Conservation (phyloP, 2,113 vertebrate genomes). For the Engystomops pustulosus region DNA sequence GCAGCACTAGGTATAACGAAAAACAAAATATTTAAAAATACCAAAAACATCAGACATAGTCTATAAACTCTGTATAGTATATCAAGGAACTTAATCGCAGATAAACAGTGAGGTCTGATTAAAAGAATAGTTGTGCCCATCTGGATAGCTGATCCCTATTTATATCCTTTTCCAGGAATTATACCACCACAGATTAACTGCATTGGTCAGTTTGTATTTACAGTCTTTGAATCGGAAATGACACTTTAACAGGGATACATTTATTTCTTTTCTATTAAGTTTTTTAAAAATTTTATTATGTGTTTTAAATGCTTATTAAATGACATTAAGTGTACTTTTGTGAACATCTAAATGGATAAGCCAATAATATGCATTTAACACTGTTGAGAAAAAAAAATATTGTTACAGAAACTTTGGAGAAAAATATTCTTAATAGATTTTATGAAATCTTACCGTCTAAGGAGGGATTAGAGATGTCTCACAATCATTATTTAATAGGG, state of each 20-base stretch:
- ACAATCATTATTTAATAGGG: slow-evolving; percentile 9
- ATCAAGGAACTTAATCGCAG: neutral
- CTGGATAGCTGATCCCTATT: neutral
- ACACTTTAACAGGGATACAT: no score
- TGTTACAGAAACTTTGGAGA: neutral
- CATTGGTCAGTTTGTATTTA: neutral
- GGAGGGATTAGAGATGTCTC: slow-evolving; percentile 12
- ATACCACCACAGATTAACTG: neutral
- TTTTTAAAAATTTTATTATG: neutral
- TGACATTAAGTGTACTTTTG: neutral
- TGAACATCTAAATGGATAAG: neutral
- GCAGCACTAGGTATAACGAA: no score
- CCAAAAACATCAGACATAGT: no score
- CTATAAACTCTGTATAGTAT: neutral
- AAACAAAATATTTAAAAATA: no score
- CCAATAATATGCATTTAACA: neutral
- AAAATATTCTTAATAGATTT: neutral
- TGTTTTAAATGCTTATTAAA: neutral
- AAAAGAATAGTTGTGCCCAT: neutral
- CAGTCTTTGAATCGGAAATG: neutral
- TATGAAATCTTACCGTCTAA: neutral
- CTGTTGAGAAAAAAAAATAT: neutral
- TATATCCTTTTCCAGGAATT: neutral
- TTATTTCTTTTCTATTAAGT: neutral
- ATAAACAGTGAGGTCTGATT: neutral